Percentiles rank a stretch among this genome's conserved stretches.
phyloP scores from a whole-genome alignment of 2,797 vertebrate genomes.

The Bufotes viridis region DNA sequence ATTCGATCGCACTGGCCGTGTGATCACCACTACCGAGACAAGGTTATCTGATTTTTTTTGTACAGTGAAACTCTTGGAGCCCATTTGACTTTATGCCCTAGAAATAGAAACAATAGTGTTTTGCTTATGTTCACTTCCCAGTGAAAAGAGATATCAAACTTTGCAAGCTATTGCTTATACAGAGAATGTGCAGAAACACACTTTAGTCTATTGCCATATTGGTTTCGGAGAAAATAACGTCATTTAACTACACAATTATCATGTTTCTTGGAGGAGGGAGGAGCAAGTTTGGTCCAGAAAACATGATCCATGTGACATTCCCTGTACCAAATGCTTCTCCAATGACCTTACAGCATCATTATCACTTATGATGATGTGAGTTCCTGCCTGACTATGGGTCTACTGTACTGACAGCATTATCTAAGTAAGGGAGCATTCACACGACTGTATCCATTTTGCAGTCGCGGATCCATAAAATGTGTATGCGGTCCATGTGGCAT shows the following conservation, averaged over 20 bases:
- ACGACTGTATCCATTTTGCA: too few relatives aligned
- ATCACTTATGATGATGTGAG: too few relatives aligned
- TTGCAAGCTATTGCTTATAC: neutral
- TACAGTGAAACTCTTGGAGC: neutral
- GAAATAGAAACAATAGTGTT: neutral
- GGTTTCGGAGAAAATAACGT: neutral
- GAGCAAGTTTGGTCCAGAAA: too few relatives aligned
- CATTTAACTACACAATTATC: neutral
- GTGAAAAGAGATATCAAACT: neutral
- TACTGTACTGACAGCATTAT: too few relatives aligned
- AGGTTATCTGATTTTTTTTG: neutral
- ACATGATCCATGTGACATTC: too few relatives aligned
- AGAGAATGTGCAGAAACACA: neutral
- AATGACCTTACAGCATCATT: too few relatives aligned
- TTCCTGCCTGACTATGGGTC: too few relatives aligned
- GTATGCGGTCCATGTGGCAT: too few relatives aligned
- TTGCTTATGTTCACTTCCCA: neutral
- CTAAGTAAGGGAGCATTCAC: too few relatives aligned
- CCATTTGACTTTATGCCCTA: slow-evolving; percentile 32
- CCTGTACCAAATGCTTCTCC: too few relatives aligned
- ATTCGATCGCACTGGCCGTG: neutral
- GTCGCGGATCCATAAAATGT: too few relatives aligned
- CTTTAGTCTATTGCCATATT: neutral
- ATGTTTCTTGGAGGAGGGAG: neutral
- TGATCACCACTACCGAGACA: slow-evolving; percentile 4